Percentiles rank a stretch among this genome's conserved stretches.
phyloP scores from a whole-genome alignment of 2,797 vertebrate species.

The Meda fulgida region DNA sequence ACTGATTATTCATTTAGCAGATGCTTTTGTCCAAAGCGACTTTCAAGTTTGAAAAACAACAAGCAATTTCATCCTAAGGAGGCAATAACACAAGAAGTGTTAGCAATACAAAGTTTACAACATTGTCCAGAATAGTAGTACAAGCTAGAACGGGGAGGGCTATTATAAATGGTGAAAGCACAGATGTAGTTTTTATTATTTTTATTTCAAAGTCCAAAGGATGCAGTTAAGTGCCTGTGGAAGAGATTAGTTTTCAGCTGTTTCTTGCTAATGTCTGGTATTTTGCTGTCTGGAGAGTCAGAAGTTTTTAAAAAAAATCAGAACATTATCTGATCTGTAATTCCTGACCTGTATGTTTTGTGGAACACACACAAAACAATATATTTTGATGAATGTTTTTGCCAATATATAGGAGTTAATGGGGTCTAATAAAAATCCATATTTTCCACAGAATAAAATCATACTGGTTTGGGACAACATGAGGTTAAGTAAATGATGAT shows the following conservation, averaged over 20 bases:
- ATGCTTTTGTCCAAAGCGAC: background rate
- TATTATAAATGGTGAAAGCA: background rate
- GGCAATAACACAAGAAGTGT: background rate
- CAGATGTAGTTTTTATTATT: background rate
- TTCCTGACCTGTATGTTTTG: background rate
- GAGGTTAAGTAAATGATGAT: background rate
- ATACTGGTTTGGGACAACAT: background rate
- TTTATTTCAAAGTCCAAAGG: background rate
- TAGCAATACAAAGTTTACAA: background rate
- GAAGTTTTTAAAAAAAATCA: background rate
- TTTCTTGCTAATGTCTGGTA: background rate
- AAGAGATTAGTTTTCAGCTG: background rate
- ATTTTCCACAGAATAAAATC: slow-evolving; percentile 5
- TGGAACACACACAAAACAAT: background rate
- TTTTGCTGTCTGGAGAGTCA: background rate
- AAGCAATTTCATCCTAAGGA: background rate
- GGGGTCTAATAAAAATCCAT: background rate
- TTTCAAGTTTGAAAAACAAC: background rate
- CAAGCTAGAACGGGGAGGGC: background rate
- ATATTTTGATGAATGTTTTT: background rate
- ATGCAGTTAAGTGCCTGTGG: background rate
- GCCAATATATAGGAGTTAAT: background rate
- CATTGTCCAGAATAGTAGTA: background rate
- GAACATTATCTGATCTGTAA: too few relatives aligned
- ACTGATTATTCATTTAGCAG: background rate